These are phyloP conservation scores for Coenonympha arcania DNA, from an alignment of 2,888 invertebrate genomes.

Conservation along the genomic window DNA sequence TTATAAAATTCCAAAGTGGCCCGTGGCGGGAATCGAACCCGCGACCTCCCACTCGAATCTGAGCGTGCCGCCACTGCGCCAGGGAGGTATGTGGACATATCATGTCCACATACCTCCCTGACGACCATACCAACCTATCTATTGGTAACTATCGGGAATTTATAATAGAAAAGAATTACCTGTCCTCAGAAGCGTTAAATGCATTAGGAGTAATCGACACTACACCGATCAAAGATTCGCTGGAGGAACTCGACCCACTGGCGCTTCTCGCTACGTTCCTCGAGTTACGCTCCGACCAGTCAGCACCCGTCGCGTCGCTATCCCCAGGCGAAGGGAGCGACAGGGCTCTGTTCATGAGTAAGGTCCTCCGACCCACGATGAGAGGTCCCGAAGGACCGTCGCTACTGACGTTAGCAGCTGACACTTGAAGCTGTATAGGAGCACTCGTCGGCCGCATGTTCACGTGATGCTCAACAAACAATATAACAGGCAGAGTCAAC, in stretches of 20 bases:
- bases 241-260: slow-evolving; percentile 60
- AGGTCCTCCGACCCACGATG: slow-evolving; percentile 59
- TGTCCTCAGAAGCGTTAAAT: slow-evolving; percentile 52
- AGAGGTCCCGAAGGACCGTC: slow-evolving; percentile 61
- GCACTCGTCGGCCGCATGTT: slow-evolving; percentile 66
- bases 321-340: slow-evolving; percentile 64
- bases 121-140: too few species aligned
- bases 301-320: slow-evolving; percentile 54
- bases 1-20: too few species aligned
- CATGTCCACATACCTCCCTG: too few species aligned
- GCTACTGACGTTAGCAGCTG: slow-evolving; percentile 61
- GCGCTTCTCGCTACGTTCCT: slow-evolving; percentile 55
- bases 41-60: too few species aligned
- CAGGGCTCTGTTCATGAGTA: slow-evolving; percentile 62
- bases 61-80: too few species aligned
- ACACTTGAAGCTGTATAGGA: slow-evolving; percentile 66
- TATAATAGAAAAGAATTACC: slow-evolving; percentile 36
- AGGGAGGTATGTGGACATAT: too few species aligned
- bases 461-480: slow-evolving; percentile 64
- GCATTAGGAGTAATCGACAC: slow-evolving; percentile 40
- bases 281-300: slow-evolving; percentile 57
- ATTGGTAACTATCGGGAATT: too few species aligned
- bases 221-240: slow-evolving; percentile 53
- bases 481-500: slow-evolving; percentile 62
- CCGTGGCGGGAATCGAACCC: too few species aligned